Conservation (phyloP, 2,888 invertebrate species). For the Drosophila bunnanda region DNA sequence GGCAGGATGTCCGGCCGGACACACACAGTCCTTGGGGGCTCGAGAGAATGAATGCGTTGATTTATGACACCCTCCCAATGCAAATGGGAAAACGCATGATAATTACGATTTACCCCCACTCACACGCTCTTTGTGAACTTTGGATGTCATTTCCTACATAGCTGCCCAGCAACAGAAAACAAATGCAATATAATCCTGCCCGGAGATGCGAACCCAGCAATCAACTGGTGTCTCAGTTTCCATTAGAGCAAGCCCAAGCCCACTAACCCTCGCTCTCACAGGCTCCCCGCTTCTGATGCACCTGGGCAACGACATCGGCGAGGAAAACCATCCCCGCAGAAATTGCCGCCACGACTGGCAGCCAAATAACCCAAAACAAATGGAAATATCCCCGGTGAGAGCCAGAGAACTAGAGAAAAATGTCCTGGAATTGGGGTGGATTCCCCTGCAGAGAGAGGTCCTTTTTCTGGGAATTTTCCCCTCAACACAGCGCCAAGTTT, state of each 20-base stretch:
- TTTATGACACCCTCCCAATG: conserved; percentile 76
- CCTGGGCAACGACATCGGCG: conserved; percentile 12
- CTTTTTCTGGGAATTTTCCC: conserved; percentile 12
- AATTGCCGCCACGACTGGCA: conserved; percentile 54
- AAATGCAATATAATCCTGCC: conserved; percentile 68
- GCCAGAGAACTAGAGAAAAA: conserved; percentile 21
- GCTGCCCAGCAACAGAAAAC: conserved; percentile 58
- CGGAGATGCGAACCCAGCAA: conserved; percentile 60
- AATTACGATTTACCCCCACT: conserved; percentile 58
- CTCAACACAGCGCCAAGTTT: neutral
- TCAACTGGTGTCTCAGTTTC: conserved; percentile 83
- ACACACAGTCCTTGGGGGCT: conserved; percentile 36
- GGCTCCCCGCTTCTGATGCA: conserved; percentile 29
- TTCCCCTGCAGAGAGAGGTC: conserved; percentile 24
- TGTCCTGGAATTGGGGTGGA: conserved; percentile 34
- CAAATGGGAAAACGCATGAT: conserved; percentile 75
- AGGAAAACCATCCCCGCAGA: conserved; percentile 26
- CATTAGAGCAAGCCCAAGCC: conserved; percentile 50
- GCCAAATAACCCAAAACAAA: conserved; percentile 71
- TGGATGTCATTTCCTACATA: conserved; percentile 25
- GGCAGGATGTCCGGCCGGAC: conserved; percentile 10
- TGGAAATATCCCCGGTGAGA: conserved; percentile 29
- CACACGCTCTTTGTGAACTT: conserved; percentile 6
- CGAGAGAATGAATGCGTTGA: conserved; percentile 63
- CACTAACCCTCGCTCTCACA: neutral